phyloP scores from a whole-genome alignment of 2,888 invertebrate genomes.

The Beris morrisii region DNA sequence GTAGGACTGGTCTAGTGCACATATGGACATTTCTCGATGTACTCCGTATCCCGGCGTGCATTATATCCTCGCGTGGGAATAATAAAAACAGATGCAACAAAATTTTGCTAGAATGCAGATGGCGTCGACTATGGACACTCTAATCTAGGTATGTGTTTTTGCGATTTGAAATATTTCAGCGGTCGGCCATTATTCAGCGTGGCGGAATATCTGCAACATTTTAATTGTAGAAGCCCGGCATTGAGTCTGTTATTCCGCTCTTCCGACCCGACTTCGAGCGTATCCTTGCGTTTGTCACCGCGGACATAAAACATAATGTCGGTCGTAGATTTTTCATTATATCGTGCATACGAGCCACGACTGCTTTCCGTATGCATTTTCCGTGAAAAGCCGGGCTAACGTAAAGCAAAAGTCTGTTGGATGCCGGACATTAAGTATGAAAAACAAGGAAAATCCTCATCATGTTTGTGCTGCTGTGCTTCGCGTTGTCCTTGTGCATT shows the following conservation, averaged over 20 bases:
- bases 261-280: neutral
- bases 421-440: constrained; percentile 18
- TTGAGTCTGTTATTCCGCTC: constrained; percentile 19
- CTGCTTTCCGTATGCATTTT: no score
- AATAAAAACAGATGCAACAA: neutral
- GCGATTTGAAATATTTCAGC: constrained; percentile 21
- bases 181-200: constrained; percentile 10
- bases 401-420: neutral
- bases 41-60: no score
- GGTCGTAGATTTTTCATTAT: no score
- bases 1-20: no score
- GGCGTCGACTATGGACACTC: neutral
- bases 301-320: neutral
- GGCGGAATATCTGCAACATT: constrained; percentile 24
- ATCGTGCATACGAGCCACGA: no score
- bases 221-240: constrained; percentile 19
- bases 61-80: no score
- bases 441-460: constrained; percentile 20
- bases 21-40: no score
- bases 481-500: no score
- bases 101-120: constrained; percentile 13
- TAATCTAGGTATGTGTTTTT: neutral
- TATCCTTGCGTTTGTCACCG: constrained; percentile 12
- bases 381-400: no score
- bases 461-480: constrained; percentile 13